These are phyloP conservation scores for Drosophila kambysellisi DNA, from an alignment of 2,888 invertebrate genomes.

Conservation along the genomic window DNA sequence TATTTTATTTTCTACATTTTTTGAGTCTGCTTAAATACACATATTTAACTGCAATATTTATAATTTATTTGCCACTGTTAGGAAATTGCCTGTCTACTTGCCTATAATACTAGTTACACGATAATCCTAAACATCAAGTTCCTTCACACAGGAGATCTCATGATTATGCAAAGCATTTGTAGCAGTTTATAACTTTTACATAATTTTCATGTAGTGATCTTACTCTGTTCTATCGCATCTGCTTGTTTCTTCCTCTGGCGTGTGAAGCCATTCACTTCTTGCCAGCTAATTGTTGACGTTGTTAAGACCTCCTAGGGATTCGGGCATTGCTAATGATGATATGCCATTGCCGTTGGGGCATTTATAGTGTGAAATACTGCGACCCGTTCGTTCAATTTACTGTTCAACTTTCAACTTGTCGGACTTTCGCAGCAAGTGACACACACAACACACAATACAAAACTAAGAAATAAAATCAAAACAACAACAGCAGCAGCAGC, in stretches of 20 bases:
- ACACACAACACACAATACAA: constrained; percentile 47
- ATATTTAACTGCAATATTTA: not conserved
- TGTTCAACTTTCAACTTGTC: constrained; percentile 76
- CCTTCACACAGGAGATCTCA: not conserved
- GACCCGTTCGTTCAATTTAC: constrained; percentile 48
- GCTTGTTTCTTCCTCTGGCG: constrained; percentile 1
- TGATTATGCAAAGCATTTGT: not conserved
- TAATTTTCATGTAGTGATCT: not conserved
- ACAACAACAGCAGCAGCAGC: constrained; percentile 27
- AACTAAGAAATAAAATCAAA: constrained; percentile 36
- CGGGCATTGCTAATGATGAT: constrained; percentile 67
- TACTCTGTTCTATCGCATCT: constrained; percentile 13
- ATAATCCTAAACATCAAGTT: not conserved
- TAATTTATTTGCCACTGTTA: not conserved
- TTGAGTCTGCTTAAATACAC: not conserved
- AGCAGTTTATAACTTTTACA: not conserved
- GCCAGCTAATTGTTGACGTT: constrained; percentile 42
- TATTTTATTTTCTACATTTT: not conserved
- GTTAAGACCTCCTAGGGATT: constrained; percentile 73
- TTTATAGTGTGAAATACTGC: constrained; percentile 59
- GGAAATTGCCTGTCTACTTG: not conserved
- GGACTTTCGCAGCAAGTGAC: constrained; percentile 80
- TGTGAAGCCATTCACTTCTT: constrained; percentile 53
- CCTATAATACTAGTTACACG: not conserved
- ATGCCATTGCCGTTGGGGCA: constrained; percentile 33